A percentile compares a stretch with the other conserved stretches of the same genome.
Conservation (phyloP, 2,113 vertebrate species). For the Rhabdornis inornatus region DNA sequence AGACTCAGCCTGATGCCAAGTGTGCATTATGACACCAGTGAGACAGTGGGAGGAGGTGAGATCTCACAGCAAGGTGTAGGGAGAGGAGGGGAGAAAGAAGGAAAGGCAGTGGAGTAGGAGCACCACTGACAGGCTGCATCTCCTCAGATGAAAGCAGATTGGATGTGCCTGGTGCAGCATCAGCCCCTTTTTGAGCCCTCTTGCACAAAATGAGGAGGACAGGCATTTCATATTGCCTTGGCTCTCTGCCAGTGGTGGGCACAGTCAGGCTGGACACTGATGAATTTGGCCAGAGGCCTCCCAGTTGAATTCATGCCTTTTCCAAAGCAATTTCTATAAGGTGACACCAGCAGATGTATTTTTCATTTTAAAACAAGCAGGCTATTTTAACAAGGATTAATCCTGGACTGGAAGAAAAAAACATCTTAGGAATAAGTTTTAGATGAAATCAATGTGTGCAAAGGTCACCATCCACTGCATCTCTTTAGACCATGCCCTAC, state of each 20-base stretch:
- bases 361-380: conserved; percentile 9
- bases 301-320: neutral
- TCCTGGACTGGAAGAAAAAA: neutral
- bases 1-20: neutral
- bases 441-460: neutral
- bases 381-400: neutral
- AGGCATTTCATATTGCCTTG: neutral
- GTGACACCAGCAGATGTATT: neutral
- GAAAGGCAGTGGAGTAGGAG: neutral
- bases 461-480: neutral
- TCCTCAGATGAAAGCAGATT: neutral
- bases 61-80: neutral
- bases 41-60: conserved; percentile 26
- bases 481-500: neutral
- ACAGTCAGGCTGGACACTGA: neutral
- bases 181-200: neutral
- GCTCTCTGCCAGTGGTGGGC: neutral
- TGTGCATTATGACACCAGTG: neutral
- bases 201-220: neutral
- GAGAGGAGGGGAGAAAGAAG: neutral
- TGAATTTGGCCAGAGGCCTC: neutral
- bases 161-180: neutral
- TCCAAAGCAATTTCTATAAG: conserved; percentile 11
- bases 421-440: neutral
- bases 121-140: neutral